These are phyloP conservation scores for Terrapene triunguis DNA, from an alignment of 2,113 vertebrate genomes.

Conservation along the genomic window DNA sequence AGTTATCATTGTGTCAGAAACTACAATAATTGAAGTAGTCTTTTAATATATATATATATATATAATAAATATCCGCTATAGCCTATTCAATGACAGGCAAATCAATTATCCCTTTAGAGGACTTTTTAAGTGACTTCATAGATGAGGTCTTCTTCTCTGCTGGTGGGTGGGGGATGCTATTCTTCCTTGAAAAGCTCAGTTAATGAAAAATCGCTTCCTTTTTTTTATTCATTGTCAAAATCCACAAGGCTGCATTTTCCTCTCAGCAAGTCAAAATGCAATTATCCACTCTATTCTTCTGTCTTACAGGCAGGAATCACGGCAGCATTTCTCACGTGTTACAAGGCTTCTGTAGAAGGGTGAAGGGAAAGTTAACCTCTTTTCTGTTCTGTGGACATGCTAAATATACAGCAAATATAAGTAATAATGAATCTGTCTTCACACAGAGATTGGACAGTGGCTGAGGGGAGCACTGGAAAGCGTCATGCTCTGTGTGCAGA, in stretches of 20 bases:
- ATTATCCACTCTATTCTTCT: not conserved
- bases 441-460: not conserved
- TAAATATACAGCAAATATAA: accelerated
- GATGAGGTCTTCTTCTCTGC: not conserved
- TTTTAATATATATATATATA: constrained; percentile 5
- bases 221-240: not conserved
- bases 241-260: not conserved
- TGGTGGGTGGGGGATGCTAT: not conserved
- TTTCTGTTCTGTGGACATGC: accelerated
- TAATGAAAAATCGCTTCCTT: not conserved
- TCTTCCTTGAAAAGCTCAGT: not conserved
- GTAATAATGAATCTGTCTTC: not conserved
- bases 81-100: not conserved
- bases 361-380: not conserved
- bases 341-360: not conserved
- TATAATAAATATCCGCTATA: not conserved
- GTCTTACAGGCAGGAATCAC: not conserved
- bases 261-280: not conserved
- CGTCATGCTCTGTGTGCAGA: not conserved
- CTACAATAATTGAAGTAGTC: not conserved
- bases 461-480: not conserved
- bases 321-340: not conserved
- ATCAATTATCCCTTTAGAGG: not conserved
- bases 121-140: not conserved
- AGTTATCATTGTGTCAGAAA: constrained; percentile 13